phyloP scores from a whole-genome alignment of 2,797 vertebrate species.

The Lagodon rhomboides region DNA sequence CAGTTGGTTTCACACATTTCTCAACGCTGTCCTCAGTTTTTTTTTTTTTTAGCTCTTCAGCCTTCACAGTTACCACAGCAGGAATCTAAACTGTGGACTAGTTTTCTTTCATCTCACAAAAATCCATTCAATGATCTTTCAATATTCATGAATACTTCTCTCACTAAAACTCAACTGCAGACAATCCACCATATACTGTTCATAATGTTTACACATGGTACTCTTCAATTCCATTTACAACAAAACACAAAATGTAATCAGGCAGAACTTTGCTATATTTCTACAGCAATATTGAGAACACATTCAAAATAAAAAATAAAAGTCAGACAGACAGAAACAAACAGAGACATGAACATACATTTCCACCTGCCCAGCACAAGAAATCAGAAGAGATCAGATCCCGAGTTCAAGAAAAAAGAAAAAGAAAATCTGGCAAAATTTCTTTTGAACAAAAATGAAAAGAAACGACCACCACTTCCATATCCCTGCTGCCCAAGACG shows the following conservation, averaged over 20 bases:
- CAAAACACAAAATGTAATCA: background rate
- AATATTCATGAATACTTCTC: background rate
- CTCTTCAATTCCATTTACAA: background rate
- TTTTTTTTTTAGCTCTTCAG: background rate
- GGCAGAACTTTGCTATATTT: background rate
- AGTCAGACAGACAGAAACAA: background rate
- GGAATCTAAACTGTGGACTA: background rate
- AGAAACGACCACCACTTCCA: background rate
- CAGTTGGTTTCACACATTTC: constrained; percentile 14
- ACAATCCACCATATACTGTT: background rate
- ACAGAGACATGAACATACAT: too few relatives aligned
- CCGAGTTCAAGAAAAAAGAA: too few relatives aligned
- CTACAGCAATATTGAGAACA: background rate
- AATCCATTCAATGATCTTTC: background rate
- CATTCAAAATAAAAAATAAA: background rate
- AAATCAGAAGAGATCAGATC: background rate
- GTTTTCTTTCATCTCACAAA: constrained; percentile 1
- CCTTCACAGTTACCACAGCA: background rate
- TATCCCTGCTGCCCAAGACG: background rate
- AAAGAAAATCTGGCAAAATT: too few relatives aligned
- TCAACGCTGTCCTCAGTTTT: background rate
- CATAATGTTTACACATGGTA: background rate
- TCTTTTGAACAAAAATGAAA: too few relatives aligned
- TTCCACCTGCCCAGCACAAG: background rate
- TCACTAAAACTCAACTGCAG: background rate